A percentile compares a stretch with the other conserved stretches of the same genome.
Evolutionary conservation across 2,888 invertebrate genomes (phyloP).

Genomic region (Lissocephala sabroskyi): DNA sequence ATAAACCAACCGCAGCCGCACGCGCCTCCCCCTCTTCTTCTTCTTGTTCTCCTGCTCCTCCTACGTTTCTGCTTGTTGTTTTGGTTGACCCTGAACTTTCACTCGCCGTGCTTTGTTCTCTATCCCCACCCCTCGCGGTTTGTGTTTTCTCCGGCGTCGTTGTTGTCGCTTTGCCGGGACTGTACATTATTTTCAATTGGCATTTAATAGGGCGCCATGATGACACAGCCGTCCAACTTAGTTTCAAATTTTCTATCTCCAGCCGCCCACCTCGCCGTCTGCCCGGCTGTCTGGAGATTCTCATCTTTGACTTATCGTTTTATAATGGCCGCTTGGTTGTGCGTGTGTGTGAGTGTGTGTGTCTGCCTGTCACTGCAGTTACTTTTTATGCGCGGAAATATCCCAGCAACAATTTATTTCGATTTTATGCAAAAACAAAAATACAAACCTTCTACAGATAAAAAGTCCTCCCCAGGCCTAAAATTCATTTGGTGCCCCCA

Average conservation of each 20-base stretch:
- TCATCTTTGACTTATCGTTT: neutral
- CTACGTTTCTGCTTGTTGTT: neutral
- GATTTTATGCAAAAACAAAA: too few relatives aligned
- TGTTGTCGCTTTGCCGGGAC: neutral
- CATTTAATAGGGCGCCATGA: slow-evolving; percentile 24
- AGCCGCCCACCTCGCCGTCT: neutral
- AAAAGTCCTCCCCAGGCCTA: too few relatives aligned
- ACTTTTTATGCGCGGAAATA: slow-evolving; percentile 21
- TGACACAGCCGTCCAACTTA: neutral
- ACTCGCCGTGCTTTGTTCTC: neutral
- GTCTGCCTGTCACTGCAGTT: slow-evolving; percentile 6
- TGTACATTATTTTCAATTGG: slow-evolving; percentile 27
- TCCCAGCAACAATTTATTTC: too few relatives aligned
- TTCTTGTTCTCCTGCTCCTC: neutral
- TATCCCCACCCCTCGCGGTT: too few relatives aligned
- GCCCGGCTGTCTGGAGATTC: neutral
- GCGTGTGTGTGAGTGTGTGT: neutral
- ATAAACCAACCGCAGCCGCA: too few relatives aligned
- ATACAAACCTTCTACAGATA: slow-evolving; percentile 39
- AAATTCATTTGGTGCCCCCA: too few relatives aligned
- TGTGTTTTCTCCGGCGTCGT: neutral
- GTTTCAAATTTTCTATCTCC: neutral
- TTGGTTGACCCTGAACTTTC: slow-evolving; percentile 37
- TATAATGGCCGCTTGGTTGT: neutral
- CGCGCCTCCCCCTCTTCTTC: neutral